Conservation (phyloP, 2,113 vertebrate genomes). For the Grus americana region DNA sequence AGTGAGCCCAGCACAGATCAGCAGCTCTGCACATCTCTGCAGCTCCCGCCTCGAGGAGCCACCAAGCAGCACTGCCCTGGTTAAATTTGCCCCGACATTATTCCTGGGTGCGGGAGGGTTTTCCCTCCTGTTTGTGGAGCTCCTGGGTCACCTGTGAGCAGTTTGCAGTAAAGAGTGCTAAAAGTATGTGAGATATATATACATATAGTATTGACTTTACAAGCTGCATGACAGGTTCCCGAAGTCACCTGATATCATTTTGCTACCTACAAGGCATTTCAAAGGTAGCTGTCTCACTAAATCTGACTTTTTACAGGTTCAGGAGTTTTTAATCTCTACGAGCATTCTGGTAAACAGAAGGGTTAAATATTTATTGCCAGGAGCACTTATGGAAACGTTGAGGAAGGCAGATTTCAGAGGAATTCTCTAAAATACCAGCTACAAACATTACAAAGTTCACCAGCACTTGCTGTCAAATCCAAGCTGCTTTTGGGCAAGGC, state of each 20-base stretch:
- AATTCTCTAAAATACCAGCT: conserved; percentile 19
- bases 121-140: neutral
- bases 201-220: neutral
- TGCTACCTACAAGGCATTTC: neutral
- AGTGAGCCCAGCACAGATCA: rapidly evolving
- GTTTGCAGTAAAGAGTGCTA: neutral
- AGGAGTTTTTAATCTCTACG: neutral
- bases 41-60: neutral
- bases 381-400: neutral
- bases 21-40: neutral
- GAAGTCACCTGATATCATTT: neutral
- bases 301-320: neutral
- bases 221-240: neutral
- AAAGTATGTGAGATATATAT: neutral
- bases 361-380: conserved; percentile 23
- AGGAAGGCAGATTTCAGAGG: conserved; percentile 21
- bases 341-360: neutral
- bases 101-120: neutral
- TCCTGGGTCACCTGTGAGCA: neutral
- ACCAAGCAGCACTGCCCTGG: rapidly evolving
- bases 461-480: conserved; percentile 32
- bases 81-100: neutral
- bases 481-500: conserved; percentile 25
- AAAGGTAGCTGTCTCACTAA: neutral
- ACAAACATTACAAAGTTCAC: neutral